Evolutionary conservation across 2,888 invertebrate species (phyloP).

Genomic region (Aproaerema taeniolella): DNA sequence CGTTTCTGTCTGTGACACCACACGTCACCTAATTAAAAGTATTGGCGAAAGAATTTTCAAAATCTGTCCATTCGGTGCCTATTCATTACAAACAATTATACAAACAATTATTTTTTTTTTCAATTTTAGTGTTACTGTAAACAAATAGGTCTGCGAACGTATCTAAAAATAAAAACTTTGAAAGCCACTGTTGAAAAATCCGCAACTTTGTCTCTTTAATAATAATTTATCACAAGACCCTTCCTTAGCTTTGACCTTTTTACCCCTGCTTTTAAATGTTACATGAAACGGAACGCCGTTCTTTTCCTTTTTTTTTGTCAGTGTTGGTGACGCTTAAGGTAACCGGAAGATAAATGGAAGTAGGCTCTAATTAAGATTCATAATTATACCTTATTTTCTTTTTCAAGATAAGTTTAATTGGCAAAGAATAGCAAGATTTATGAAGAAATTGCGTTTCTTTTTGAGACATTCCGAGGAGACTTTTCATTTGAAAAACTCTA

Average conservation of each 20-base stretch:
- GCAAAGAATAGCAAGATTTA: too few relatives aligned
- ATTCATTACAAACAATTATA: too few relatives aligned
- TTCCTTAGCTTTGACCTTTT: constrained; percentile 36
- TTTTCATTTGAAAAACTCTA: too few relatives aligned
- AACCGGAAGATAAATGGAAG: constrained; percentile 15
- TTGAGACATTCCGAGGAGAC: too few relatives aligned
- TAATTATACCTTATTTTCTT: constrained; percentile 1
- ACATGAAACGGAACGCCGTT: constrained; percentile 34
- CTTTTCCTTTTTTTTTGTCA: constrained; percentile 13
- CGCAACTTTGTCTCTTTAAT: constrained; percentile 50
- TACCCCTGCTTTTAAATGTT: constrained; percentile 45
- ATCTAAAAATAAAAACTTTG: background rate
- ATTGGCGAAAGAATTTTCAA: too few relatives aligned
- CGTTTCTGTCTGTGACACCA: too few relatives aligned
- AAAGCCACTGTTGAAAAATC: constrained; percentile 14
- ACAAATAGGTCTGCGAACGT: too few relatives aligned
- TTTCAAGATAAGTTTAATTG: constrained; percentile 1
- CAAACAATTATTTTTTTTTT: too few relatives aligned
- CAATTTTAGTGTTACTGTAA: too few relatives aligned
- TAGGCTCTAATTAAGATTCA: constrained; percentile 3
- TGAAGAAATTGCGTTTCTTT: background rate
- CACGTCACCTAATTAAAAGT: too few relatives aligned
- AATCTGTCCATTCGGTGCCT: too few relatives aligned
- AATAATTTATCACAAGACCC: constrained; percentile 49
- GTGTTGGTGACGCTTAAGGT: constrained; percentile 42